Conservation (phyloP, 2,888 invertebrate species). For the Volucella inflata region DNA sequence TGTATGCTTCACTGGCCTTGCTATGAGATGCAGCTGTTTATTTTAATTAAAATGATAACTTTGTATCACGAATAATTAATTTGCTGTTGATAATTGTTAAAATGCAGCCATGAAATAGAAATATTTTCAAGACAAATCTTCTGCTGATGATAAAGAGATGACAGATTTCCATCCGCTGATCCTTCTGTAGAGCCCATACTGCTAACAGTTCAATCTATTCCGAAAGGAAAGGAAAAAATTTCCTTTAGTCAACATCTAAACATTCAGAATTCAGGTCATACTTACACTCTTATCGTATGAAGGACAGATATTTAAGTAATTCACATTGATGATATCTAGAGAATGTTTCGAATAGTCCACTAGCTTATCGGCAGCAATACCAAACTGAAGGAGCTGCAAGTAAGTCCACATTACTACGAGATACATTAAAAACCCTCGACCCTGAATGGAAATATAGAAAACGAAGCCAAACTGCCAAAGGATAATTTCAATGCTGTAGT, state of each 20-base stretch:
- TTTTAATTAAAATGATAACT: no score
- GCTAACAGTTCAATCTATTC: background rate
- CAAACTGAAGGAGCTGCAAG: background rate
- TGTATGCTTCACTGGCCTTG: no score
- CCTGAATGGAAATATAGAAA: no score
- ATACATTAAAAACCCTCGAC: background rate
- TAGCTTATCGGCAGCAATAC: background rate
- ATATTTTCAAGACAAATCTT: background rate
- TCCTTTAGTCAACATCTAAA: background rate
- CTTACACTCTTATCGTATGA: conserved; percentile 4
- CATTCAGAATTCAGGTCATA: background rate
- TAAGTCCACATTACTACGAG: background rate
- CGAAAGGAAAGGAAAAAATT: no score
- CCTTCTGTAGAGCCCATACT: background rate
- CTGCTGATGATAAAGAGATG: background rate
- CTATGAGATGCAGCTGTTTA: no score
- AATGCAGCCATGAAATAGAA: no score
- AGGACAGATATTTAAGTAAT: background rate
- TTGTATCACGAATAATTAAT: no score
- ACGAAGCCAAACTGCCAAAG: background rate
- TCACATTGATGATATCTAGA: background rate
- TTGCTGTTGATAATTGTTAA: no score
- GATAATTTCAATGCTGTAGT: background rate
- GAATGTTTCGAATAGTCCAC: background rate
- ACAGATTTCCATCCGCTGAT: background rate